A percentile compares a stretch with the other conserved stretches of the same genome.
Evolutionary conservation across 1,140 invertebrate species (phyloP).

Genomic region (Scaptomyza graminum): DNA sequence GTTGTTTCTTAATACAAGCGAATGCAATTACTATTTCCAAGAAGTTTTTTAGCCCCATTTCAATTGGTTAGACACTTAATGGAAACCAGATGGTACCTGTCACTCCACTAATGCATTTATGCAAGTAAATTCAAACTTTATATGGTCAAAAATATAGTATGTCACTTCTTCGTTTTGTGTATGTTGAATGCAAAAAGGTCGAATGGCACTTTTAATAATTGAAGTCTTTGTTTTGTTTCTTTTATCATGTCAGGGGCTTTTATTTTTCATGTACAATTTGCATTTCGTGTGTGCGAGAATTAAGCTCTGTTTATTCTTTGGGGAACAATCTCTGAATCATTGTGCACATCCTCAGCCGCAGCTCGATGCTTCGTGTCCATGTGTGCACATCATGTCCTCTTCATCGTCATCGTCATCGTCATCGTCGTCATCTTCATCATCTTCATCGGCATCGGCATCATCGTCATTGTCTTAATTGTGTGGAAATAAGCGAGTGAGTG

Average conservation of each 20-base stretch:
- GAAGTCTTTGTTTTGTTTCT: conserved; percentile 50
- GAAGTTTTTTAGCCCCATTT: no score
- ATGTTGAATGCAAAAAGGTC: background rate
- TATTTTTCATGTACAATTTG: conserved; percentile 48
- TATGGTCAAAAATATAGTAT: no score
- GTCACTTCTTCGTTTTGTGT: no score
- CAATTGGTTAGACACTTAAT: no score
- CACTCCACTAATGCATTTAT: no score
- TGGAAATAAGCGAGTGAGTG: conserved; percentile 55
- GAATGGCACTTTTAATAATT: conserved; percentile 47
- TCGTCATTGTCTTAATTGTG: conserved; percentile 47
- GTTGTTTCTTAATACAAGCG: no score
- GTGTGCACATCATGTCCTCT: conserved; percentile 6
- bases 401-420: background rate
- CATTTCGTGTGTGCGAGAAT: conserved; percentile 39
- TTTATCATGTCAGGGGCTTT: conserved; percentile 25
- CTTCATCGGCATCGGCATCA: conserved; percentile 7
- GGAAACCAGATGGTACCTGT: no score
- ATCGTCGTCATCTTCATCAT: conserved; percentile 1
- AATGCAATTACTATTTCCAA: no score
- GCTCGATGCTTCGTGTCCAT: conserved; percentile 6
- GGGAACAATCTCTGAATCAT: conserved; percentile 57
- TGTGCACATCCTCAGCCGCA: conserved; percentile 17
- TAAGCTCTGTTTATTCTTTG: conserved; percentile 52
- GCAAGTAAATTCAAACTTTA: no score